phyloP scores from a whole-genome alignment of 2,888 invertebrate species.

The Polyploca ridens region DNA sequence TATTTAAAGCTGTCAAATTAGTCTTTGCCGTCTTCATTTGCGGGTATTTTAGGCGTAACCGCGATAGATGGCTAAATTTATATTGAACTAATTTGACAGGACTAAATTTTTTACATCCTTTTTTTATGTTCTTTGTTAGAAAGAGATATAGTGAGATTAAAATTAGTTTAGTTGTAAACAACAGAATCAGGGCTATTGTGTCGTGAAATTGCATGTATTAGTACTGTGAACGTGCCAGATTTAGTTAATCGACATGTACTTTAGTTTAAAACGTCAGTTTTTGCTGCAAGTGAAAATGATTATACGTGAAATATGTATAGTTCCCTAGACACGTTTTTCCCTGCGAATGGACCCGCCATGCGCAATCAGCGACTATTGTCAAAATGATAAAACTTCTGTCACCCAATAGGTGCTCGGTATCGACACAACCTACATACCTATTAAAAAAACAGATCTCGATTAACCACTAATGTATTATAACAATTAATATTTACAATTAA shows the following conservation, averaged over 20 bases:
- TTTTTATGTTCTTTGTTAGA: too few species aligned
- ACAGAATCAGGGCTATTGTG: too few species aligned
- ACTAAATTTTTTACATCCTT: too few species aligned
- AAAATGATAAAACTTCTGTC: slow-evolving; percentile 49
- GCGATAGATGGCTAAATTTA: too few species aligned
- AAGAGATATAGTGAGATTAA: too few species aligned
- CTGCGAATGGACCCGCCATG: slow-evolving; percentile 57
- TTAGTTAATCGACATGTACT: background rate
- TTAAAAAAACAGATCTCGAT: slow-evolving; percentile 71
- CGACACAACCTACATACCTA: slow-evolving; percentile 55
- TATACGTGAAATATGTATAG: background rate
- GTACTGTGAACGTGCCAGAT: too few species aligned
- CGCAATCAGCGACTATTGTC: slow-evolving; percentile 50
- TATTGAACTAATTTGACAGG: too few species aligned
- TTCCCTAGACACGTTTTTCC: background rate
- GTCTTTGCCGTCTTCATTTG: too few species aligned
- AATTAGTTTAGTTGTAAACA: too few species aligned
- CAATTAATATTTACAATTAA: slow-evolving; percentile 70
- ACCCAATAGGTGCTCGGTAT: slow-evolving; percentile 33
- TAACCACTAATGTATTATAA: slow-evolving; percentile 63
- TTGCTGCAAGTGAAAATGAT: background rate
- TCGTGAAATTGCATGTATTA: too few species aligned
- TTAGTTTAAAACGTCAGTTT: background rate
- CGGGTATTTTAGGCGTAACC: too few species aligned
- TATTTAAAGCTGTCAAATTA: too few species aligned